Conservation (phyloP, 2,888 invertebrate species). For the Drosophila lacicola region DNA sequence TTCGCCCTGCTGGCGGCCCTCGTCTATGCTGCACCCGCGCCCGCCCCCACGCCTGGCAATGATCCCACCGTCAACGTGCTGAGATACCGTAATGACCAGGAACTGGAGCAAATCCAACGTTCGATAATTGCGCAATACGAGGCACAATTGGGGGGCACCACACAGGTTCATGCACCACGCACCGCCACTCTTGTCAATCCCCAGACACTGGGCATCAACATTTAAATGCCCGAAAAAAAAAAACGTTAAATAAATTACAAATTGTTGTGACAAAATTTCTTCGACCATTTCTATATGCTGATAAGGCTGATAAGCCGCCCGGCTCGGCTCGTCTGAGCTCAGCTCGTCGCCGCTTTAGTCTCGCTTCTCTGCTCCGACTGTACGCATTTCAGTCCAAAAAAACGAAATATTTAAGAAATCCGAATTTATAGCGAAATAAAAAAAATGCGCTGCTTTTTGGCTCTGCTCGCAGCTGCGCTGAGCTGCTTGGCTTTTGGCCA, state of each 20-base stretch:
- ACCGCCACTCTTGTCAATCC: constrained; percentile 65
- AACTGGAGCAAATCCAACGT: constrained; percentile 69
- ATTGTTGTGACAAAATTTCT: constrained; percentile 31
- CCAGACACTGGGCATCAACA: constrained; percentile 50
- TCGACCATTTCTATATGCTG: constrained; percentile 33
- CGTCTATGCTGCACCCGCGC: constrained; percentile 37
- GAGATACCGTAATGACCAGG: constrained; percentile 70
- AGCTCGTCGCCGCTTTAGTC: constrained; percentile 49
- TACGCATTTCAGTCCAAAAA: constrained; percentile 29
- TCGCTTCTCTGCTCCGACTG: constrained; percentile 47
- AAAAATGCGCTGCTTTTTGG: constrained; percentile 39
- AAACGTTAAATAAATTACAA: constrained; percentile 52
- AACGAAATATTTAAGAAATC: not conserved
- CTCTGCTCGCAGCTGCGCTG: constrained; percentile 32
- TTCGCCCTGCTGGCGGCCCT: constrained; percentile 45
- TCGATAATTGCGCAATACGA: constrained; percentile 82
- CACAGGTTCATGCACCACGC: constrained; percentile 67
- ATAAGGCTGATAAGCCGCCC: constrained; percentile 46
- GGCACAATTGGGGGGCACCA: constrained; percentile 70
- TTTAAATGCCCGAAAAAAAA: constrained; percentile 38
- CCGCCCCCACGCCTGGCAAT: constrained; percentile 43
- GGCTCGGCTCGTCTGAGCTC: constrained; percentile 17
- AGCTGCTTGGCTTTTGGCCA: constrained; percentile 20
- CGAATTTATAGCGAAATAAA: not conserved
- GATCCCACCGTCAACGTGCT: constrained; percentile 67